phyloP scores from a whole-genome alignment of 2,888 invertebrate species.

The Eristalis arbustorum region DNA sequence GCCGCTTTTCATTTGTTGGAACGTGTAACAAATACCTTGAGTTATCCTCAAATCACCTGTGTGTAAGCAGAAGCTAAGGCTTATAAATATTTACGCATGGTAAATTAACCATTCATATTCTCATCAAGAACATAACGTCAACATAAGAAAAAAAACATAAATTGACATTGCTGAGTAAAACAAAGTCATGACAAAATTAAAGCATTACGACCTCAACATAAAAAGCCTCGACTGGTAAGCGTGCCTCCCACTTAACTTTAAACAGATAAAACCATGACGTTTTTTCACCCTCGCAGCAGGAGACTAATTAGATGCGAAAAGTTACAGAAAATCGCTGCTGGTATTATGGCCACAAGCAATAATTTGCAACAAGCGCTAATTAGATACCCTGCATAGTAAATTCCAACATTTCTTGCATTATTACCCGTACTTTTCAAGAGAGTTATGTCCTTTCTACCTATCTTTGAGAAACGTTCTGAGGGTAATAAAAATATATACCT shows the following conservation, averaged over 20 bases:
- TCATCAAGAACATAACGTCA: too few relatives aligned
- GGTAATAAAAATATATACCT: slow-evolving; percentile 47
- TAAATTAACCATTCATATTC: too few relatives aligned
- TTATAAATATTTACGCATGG: too few relatives aligned
- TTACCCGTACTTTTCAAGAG: slow-evolving; percentile 14
- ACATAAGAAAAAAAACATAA: background rate
- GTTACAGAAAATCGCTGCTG: slow-evolving; percentile 26
- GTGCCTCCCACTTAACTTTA: background rate
- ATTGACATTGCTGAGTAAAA: background rate
- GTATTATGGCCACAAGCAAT: slow-evolving; percentile 46
- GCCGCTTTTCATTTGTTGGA: too few relatives aligned
- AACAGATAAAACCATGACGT: background rate
- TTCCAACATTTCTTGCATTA: slow-evolving; percentile 11
- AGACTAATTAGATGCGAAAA: slow-evolving; percentile 48
- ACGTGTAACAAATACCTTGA: too few relatives aligned
- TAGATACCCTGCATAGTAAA: slow-evolving; percentile 40
- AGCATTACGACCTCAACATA: background rate
- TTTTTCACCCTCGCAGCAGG: slow-evolving; percentile 43
- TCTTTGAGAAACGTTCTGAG: slow-evolving; percentile 43
- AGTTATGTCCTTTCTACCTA: slow-evolving; percentile 31
- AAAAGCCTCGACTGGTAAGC: background rate
- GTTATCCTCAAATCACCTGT: too few relatives aligned
- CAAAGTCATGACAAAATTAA: background rate
- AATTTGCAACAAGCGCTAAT: slow-evolving; percentile 58
- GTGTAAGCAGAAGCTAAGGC: too few relatives aligned